Evolutionary conservation across 2,888 invertebrate species (phyloP), one percentile per base, ranked within the genome.

Genomic region (Altica lythri): DNA sequence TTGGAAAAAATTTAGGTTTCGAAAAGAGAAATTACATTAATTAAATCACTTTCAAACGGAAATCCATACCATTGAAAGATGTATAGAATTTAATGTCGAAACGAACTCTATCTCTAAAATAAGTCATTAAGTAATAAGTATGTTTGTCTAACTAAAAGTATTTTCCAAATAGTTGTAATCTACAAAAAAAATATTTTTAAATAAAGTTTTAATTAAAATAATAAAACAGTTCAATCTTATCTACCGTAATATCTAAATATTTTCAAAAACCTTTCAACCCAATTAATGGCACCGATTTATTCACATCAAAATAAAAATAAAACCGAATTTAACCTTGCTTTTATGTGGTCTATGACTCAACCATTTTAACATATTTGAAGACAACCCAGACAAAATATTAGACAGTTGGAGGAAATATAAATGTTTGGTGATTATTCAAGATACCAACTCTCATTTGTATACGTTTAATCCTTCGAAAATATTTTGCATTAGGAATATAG

Each of bases 331-430:
- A 30, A 49, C 49, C 52, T 51, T 43, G 42, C 47, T 42, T 35
- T 53, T 53, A 60, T 62, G 63, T 51, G 64, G 63, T 63, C 53
- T 53, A 43, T 62, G 62, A 65, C 37, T 65, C 58, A 65, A 46
- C 48, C 19, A 50, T 45, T 57, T 44, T 27, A 42, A 19, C 48
- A 30, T 53, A 51, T 46, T 30, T 43, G 12, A 14, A 50, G 45
- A 49, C 10, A 25, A 38, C n/a, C 13, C 46, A 45, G 48, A 25
- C 51, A 25, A 38, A 54, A 53, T 49, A 51, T 53, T 53, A 53
- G 45, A 50, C 47, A 45, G 48, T 47, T 46, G 44, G 40, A 32
- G 49, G 34, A 40, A 45, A 48, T 57, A 60, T 55, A 57, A 60
- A 60, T 60, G 60, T 35, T 30, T 42, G 16, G 40, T 44, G 46